A percentile compares a stretch with the other conserved stretches of the same genome.
These are phyloP conservation scores for Trachelus troglodyta DNA, from an alignment of 2,888 invertebrate genomes.

Conservation along the genomic window DNA sequence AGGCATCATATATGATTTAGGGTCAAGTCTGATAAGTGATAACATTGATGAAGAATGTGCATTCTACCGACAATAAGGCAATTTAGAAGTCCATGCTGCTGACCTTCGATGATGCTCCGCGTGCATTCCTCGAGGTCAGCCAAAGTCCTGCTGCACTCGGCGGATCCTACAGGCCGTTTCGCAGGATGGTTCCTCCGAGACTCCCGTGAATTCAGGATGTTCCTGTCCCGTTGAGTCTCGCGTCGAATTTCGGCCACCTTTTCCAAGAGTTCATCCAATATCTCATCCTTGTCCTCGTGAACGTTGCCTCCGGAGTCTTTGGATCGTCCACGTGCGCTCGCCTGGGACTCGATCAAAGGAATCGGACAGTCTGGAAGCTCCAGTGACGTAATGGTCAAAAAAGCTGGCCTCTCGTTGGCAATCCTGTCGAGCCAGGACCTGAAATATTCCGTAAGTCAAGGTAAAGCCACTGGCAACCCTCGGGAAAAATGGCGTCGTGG, in stretches of 20 bases:
- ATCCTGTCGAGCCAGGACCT: slow-evolving; percentile 54
- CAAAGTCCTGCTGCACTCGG: slow-evolving; percentile 41
- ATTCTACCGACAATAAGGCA: background rate
- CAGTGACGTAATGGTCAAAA: slow-evolving; percentile 57
- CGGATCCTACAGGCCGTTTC: slow-evolving; percentile 32
- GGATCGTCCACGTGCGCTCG: slow-evolving; percentile 42
- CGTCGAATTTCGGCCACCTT: slow-evolving; percentile 39
- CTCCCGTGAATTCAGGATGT: slow-evolving; percentile 18
- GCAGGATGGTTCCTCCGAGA: slow-evolving; percentile 19
- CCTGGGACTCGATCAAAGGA: slow-evolving; percentile 56
- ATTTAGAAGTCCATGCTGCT: slow-evolving; percentile 1
- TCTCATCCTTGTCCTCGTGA: slow-evolving; percentile 41
- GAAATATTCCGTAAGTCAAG: slow-evolving; percentile 31
- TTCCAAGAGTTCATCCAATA: slow-evolving; percentile 47
- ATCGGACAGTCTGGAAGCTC: slow-evolving; percentile 58
- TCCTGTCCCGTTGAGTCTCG: slow-evolving; percentile 30
- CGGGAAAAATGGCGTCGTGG: background rate
- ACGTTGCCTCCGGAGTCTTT: slow-evolving; percentile 23
- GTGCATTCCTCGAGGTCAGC: slow-evolving; percentile 49
- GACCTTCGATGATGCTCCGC: slow-evolving; percentile 49
- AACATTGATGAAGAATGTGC: background rate
- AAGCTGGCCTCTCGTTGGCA: slow-evolving; percentile 52
- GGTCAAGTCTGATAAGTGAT: background rate
- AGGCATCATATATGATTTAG: background rate
- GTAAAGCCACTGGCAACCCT: background rate